Evolutionary conservation across 2,797 vertebrate genomes (phyloP).

Genomic region (Synaphobranchus kaupii): DNA sequence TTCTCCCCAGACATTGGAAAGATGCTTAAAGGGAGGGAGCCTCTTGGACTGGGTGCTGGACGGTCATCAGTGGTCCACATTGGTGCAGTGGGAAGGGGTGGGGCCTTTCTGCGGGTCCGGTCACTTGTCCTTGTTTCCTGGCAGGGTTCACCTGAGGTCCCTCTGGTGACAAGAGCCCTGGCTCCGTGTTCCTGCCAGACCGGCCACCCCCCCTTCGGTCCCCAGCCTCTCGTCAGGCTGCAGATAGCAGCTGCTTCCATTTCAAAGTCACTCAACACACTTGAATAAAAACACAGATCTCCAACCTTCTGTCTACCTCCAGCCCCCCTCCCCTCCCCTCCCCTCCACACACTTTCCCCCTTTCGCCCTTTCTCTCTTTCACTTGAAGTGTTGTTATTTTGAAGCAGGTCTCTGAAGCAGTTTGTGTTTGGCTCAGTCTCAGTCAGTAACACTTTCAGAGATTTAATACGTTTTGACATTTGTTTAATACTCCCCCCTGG

Average conservation of each 20-base stretch:
- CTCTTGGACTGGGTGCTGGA: background rate
- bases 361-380: background rate
- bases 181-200: slow-evolving; percentile 37
- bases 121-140: background rate
- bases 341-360: background rate
- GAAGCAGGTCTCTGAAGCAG: slow-evolving; percentile 2
- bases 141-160: slow-evolving; percentile 55
- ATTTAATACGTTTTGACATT: slow-evolving; percentile 70
- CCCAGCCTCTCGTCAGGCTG: slow-evolving; percentile 43
- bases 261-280: slow-evolving; percentile 56
- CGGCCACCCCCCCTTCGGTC: slow-evolving; percentile 29
- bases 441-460: slow-evolving; percentile 51
- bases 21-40: slow-evolving; percentile 10
- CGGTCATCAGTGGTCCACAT: too few relatives aligned
- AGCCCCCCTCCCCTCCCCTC: slow-evolving; percentile 30
- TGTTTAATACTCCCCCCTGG: slow-evolving; percentile 63
- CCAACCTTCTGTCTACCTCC: slow-evolving; percentile 48
- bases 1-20: slow-evolving; percentile 10
- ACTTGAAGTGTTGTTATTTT: slow-evolving; percentile 21
- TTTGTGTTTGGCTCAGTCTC: slow-evolving; percentile 61
- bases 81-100: background rate
- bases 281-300: slow-evolving; percentile 67
- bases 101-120: background rate
- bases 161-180: slow-evolving; percentile 40
- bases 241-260: slow-evolving; percentile 71